Percentiles rank a stretch among this genome's conserved stretches.
phyloP scores from a whole-genome alignment of 1,140 invertebrate species.

The Drosophila sp. region DNA sequence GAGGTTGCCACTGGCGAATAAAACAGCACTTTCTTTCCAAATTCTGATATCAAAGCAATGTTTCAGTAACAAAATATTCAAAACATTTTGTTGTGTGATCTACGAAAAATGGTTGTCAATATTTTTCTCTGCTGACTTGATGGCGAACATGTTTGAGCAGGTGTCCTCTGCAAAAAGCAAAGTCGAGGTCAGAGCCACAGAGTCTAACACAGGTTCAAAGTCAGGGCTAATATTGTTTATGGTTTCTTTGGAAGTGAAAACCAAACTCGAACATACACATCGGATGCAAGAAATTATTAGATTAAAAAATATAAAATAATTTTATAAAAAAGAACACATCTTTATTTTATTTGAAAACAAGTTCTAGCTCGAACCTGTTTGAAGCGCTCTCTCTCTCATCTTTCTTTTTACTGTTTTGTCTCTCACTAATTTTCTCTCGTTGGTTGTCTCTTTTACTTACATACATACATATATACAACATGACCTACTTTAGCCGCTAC shows the following conservation, averaged over 20 bases:
- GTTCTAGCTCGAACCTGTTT: conserved; percentile 64
- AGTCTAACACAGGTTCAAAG: conserved; percentile 68
- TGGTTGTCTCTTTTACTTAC: conserved; percentile 20
- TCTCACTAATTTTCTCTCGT: conserved; percentile 23
- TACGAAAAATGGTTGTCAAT: neutral
- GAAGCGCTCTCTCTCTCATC: conserved; percentile 41
- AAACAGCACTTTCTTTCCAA: neutral
- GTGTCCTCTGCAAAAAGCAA: conserved; percentile 26
- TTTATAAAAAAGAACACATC: neutral
- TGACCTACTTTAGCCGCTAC: conserved; percentile 71
- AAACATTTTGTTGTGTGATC: too few relatives aligned
- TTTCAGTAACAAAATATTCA: neutral
- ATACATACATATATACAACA: conserved; percentile 64
- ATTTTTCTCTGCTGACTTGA: neutral
- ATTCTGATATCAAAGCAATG: neutral
- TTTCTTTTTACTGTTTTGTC: conserved; percentile 18
- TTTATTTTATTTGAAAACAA: conserved; percentile 5
- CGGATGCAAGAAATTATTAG: neutral
- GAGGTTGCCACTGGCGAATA: neutral
- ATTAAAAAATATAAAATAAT: neutral
- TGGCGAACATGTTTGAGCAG: conserved; percentile 61
- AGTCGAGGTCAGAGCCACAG: conserved; percentile 52
- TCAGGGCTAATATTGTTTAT: conserved; percentile 78
- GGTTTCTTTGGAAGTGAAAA: conserved; percentile 4
- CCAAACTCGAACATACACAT: neutral